Evolutionary conservation across 2,113 vertebrate genomes (phyloP).

Genomic region (Anhinga anhinga): DNA sequence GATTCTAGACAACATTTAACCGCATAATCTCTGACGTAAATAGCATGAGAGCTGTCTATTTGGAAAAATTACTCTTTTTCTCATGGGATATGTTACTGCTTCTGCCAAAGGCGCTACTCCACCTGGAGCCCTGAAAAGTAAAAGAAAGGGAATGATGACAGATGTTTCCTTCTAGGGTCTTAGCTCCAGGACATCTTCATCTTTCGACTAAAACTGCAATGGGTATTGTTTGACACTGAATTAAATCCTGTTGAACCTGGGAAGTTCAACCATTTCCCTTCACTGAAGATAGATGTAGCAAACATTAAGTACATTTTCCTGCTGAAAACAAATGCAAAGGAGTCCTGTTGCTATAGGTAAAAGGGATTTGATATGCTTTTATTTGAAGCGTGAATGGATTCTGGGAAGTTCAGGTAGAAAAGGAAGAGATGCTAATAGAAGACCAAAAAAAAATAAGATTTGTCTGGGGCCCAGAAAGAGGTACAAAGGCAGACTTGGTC

Average conservation of each 20-base stretch:
- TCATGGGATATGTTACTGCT: not conserved
- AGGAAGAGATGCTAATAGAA: not conserved
- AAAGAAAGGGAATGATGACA: not conserved
- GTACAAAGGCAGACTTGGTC: not conserved
- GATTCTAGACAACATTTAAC: not conserved
- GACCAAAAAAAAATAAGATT: not conserved
- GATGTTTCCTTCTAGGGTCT: not conserved
- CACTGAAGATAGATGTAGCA: not conserved
- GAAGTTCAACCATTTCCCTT: not conserved
- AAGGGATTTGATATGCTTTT: not conserved
- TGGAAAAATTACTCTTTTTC: not conserved
- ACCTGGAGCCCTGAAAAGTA: not conserved
- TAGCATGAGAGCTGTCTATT: not conserved
- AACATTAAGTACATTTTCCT: not conserved
- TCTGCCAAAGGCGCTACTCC: not conserved
- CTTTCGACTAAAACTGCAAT: not conserved
- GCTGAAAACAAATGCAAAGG: not conserved
- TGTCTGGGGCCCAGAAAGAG: not conserved
- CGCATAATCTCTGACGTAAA: not conserved
- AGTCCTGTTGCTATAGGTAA: not conserved
- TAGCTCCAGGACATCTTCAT: not conserved
- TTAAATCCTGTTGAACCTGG: not conserved
- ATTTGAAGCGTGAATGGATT: not conserved
- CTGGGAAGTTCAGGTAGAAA: not conserved
- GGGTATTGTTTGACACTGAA: not conserved